Base-by-base conservation (phyloP, 1,140 invertebrate species). In the Drosophila pseudoananassae region DNA sequence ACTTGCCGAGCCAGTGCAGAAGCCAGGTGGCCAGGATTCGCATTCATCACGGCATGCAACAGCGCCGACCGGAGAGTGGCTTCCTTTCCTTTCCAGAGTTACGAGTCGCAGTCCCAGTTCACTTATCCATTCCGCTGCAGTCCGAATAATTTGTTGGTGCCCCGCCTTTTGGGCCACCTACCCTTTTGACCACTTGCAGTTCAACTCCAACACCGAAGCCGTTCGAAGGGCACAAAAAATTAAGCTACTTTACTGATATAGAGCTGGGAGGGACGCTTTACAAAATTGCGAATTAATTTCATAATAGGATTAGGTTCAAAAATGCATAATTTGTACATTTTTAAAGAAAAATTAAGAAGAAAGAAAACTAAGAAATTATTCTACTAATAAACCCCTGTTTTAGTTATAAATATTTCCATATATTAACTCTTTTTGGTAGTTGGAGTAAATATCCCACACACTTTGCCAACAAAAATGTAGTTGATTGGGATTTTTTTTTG, bases 111-210 rank as follows among this genome's bases (percentile, higher is more conserved):
- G 59, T 87, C 82, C 83, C 82, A 65, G 78, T 83, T 78, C 78
- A 82, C 76, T 76, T 82, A 88, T 76, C 75, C 83, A 79, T 78
- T 88, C 78, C 46, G 55, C 60, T 66, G 64, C 59, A 60, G 58
- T 63, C 36, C 76, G 66, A 68, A 76, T 73, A 70, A 84, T 73
- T 74, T 74, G 59, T 72, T 12, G 68, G 56, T 10, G 33, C 58
- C 61, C 53, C 71, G 65, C 56, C 52, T n/a, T 12, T 33, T 33
- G 8, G 10, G 27, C 7, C 27, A 29, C 27, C 27, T 31, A 7
- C 7, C 49, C 15, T 15, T 52, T 20, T 17, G 49, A n/a, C 25
- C 7, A 31, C n/a, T 31, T 10, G 56, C 68, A 65, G 55, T 61
- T 52, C 74, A 74, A 80, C 75, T 80, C 76, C 14, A 51, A 29